Evolutionary conservation across 2,797 vertebrate species (phyloP).

Genomic region (Anabacerthia variegaticeps): DNA sequence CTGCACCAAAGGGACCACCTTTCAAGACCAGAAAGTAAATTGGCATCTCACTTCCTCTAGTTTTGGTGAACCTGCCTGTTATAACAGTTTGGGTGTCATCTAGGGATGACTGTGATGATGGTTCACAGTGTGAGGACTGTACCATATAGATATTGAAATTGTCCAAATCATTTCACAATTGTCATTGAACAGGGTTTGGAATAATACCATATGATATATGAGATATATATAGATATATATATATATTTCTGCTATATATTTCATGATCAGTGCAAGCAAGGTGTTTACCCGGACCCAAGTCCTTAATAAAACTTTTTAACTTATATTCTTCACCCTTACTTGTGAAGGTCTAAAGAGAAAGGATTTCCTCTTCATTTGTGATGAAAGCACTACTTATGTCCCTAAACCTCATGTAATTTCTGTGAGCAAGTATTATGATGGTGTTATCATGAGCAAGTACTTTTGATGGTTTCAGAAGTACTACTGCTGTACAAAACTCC

Average conservation of each 20-base stretch:
- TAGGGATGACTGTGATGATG: neutral
- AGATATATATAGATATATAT: no score
- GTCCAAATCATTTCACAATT: neutral
- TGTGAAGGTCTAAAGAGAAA: neutral
- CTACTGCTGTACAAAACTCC: neutral
- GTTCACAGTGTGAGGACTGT: neutral
- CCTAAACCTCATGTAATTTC: neutral
- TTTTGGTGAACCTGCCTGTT: neutral
- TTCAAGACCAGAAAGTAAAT: neutral
- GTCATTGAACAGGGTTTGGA: neutral
- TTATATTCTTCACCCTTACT: neutral
- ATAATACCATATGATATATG: neutral
- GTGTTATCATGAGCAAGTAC: neutral
- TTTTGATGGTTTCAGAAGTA: neutral
- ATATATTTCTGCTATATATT: neutral
- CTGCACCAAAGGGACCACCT: neutral
- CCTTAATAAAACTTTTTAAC: neutral
- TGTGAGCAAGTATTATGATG: neutral
- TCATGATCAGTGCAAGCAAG: neutral
- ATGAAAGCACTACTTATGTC: neutral
- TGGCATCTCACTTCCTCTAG: neutral
- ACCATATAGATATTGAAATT: rapidly evolving
- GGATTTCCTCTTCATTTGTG: neutral
- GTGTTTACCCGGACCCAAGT: neutral
- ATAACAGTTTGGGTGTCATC: neutral